These are phyloP conservation scores for Rhinella marina DNA, from an alignment of 2,797 vertebrate species.

Conservation along the genomic window DNA sequence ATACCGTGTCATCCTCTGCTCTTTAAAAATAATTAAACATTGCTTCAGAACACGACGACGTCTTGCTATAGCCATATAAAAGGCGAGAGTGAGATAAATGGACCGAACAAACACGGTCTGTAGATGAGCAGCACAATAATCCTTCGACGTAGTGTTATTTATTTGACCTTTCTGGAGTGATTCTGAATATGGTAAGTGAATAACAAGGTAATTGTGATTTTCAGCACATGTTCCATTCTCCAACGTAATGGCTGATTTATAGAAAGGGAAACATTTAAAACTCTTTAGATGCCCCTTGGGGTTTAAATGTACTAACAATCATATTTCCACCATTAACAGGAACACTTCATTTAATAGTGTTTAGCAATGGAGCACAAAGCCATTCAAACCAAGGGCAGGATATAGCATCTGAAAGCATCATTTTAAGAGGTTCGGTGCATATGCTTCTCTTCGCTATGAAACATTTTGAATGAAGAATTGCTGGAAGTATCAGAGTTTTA, in stretches of 20 bases:
- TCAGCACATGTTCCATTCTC: conserved; percentile 28
- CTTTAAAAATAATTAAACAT: conserved; percentile 14
- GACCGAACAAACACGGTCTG: conserved; percentile 28
- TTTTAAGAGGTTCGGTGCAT: conserved; percentile 2
- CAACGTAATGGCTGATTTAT: conserved; percentile 52
- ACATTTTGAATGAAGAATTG: conserved; percentile 14
- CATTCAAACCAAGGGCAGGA: conserved; percentile 43
- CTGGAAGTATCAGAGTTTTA: not conserved
- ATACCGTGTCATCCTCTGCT: not conserved
- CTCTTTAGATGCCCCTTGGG: not conserved
- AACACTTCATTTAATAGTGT: not conserved
- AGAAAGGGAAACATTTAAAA: conserved; percentile 47
- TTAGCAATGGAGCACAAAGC: conserved; percentile 42
- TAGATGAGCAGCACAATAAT: not conserved
- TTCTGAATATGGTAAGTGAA: conserved; percentile 32
- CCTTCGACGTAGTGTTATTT: conserved; percentile 19
- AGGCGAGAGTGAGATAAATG: conserved; percentile 19
- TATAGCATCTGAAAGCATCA: conserved; percentile 19
- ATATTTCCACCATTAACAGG: conserved; percentile 44
- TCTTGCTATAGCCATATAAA: not conserved
- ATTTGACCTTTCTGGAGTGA: conserved; percentile 47
- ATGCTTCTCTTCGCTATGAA: conserved; percentile 26
- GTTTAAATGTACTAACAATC: conserved; percentile 42
- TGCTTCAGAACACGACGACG: conserved; percentile 1
- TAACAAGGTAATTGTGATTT: conserved; percentile 46